Base-by-base conservation (phyloP, 1,140 invertebrate genomes). In the Papilio xuthus region DNA sequence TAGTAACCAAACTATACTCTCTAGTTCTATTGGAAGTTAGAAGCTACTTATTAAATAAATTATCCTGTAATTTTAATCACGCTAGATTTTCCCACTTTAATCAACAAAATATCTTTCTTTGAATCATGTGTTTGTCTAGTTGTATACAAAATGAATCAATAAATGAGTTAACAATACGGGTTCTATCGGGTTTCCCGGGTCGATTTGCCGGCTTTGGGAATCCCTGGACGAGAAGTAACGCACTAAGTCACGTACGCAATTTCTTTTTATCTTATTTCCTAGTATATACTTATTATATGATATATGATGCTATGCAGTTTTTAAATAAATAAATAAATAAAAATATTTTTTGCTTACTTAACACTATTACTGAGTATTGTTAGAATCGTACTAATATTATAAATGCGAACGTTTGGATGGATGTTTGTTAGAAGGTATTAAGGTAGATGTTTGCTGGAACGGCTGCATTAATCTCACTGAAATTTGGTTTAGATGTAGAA, bases 231-330 rank as follows among this genome's bases (percentile, higher is more conserved):
- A 53, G 50, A 53, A n/a, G 50, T 7, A 9, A 8, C 50, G 18
- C n/a, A 20, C 42, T 44, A 37, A 70, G 69, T 70, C n/a, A 69
- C 67, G 60, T 63, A 63, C 8, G 60, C 20, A 20, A 63, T 63
- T 63, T 63, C 44, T 47, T 15, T 47, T 47, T 47, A 47, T 47
- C 44, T 47, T 47, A 18, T 18, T 47, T 47, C 44, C 44, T 47
- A 47, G 44, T 47, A 47, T 18, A 18, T 47, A 47, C 7, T 37
- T 37, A 47, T 47, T 4, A 6, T 47, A 15, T 47, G 44, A n/a
- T n/a, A n/a, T n/a, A n/a, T n/a, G n/a, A n/a, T n/a, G n/a, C n/a
- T n/a, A n/a, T n/a, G n/a, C n/a, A n/a, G n/a, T n/a, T n/a, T n/a
- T n/a, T n/a, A n/a, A n/a, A n/a, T n/a, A n/a, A n/a, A n/a, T n/a